phyloP scores from a whole-genome alignment of 2,888 invertebrate species.

The Scaptomyza polygonia region DNA sequence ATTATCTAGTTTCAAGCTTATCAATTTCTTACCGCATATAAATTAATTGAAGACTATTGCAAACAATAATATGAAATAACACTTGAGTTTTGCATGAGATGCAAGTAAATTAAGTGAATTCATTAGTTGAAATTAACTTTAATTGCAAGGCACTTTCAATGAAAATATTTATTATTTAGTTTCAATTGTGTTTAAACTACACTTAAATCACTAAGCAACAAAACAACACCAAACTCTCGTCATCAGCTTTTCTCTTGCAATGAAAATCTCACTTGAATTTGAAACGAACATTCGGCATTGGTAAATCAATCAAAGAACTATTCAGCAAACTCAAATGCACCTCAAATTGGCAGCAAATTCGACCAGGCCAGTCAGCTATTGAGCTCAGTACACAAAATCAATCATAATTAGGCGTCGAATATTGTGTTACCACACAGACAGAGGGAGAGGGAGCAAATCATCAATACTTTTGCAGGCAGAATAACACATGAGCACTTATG shows the following conservation, averaged over 20 bases:
- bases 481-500: slow-evolving; percentile 77
- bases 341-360: slow-evolving; percentile 33
- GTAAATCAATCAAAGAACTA: slow-evolving; percentile 45
- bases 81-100: neutral
- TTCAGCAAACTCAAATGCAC: slow-evolving; percentile 13
- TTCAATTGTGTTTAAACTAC: slow-evolving; percentile 28
- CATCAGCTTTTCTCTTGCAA: too few relatives aligned
- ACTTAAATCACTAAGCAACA: slow-evolving; percentile 13
- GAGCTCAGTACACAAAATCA: slow-evolving; percentile 49
- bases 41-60: neutral
- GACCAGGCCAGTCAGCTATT: neutral
- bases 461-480: slow-evolving; percentile 51
- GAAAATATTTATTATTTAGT: slow-evolving; percentile 1
- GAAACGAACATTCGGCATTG: slow-evolving; percentile 1
- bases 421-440: slow-evolving; percentile 12
- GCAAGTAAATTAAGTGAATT: slow-evolving; percentile 10
- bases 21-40: neutral
- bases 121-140: slow-evolving; percentile 7
- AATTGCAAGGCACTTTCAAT: slow-evolving; percentile 7
- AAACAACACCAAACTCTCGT: neutral
- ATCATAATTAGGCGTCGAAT: slow-evolving; percentile 65
- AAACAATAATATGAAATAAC: neutral
- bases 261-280: slow-evolving; percentile 9
- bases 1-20: too few relatives aligned
- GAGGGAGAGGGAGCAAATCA: slow-evolving; percentile 16